Percentiles rank a stretch among this genome's conserved stretches.
Conservation (phyloP, 2,113 vertebrate species). For the Chiloscyllium plagiosum region DNA sequence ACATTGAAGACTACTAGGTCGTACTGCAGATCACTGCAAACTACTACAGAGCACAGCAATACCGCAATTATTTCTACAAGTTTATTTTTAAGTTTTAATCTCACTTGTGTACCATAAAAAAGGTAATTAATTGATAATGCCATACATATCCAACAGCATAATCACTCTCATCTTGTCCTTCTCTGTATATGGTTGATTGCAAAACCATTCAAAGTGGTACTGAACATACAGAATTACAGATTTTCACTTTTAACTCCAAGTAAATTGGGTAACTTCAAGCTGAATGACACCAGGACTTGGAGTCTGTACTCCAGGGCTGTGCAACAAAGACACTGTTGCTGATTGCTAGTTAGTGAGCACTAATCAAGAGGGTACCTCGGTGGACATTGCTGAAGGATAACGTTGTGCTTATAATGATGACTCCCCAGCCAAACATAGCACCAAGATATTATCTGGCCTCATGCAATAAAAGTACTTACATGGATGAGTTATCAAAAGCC, state of each 20-base stretch:
- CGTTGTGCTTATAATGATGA: neutral
- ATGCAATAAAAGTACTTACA: neutral
- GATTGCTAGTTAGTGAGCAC: neutral
- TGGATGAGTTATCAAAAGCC: neutral
- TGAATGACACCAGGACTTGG: neutral
- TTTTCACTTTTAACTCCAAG: neutral
- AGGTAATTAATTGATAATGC: neutral
- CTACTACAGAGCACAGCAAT: neutral
- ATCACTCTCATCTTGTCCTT: neutral
- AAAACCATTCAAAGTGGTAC: neutral
- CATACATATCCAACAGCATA: neutral
- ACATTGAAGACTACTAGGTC: neutral
- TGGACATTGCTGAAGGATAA: neutral
- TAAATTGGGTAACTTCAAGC: neutral
- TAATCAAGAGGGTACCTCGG: neutral
- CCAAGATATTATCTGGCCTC: neutral
- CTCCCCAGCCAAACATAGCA: neutral
- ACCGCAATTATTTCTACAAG: neutral
- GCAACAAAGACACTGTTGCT: neutral
- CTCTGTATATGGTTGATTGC: neutral
- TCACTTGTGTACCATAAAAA: neutral
- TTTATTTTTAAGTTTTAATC: neutral
- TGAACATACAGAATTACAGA: neutral
- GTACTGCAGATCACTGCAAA: neutral
- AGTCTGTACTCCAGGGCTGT: neutral